phyloP scores from a whole-genome alignment of 2,888 invertebrate species.

The Apomyelois bistriatella region DNA sequence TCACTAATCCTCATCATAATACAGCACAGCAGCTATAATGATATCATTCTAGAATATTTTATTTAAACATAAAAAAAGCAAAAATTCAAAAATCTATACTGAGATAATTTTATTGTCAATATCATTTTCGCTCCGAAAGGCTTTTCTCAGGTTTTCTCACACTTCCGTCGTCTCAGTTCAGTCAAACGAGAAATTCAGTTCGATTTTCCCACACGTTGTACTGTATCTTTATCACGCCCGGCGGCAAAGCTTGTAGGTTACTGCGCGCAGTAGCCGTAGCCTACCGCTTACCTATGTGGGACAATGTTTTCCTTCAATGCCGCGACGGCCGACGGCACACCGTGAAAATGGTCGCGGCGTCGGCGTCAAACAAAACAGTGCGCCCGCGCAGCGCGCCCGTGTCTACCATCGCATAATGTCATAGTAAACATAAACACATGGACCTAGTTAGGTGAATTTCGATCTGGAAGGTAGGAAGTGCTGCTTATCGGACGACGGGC shows the following conservation, averaged over 20 bases:
- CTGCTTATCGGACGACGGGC: slow-evolving; percentile 25
- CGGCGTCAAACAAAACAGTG: slow-evolving; percentile 50
- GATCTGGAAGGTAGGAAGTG: slow-evolving; percentile 19
- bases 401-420: slow-evolving; percentile 36
- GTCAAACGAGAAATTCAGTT: not conserved
- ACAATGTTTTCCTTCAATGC: slow-evolving; percentile 52
- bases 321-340: slow-evolving; percentile 42
- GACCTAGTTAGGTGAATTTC: slow-evolving; percentile 23
- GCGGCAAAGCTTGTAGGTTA: not conserved
- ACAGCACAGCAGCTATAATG: too few species aligned
- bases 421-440: slow-evolving; percentile 23
- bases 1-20: too few species aligned
- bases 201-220: not conserved
- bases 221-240: not conserved
- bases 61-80: too few species aligned
- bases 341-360: slow-evolving; percentile 39
- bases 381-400: slow-evolving; percentile 58
- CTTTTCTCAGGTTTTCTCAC: not conserved
- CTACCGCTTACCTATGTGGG: slow-evolving; percentile 15
- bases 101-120: too few species aligned
- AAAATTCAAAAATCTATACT: too few species aligned
- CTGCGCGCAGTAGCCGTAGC: too few species aligned
- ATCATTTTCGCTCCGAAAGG: not conserved
- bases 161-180: not conserved
- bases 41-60: too few species aligned